Conservation (phyloP, 2,797 vertebrate species). For the Darevskia mixta region DNA sequence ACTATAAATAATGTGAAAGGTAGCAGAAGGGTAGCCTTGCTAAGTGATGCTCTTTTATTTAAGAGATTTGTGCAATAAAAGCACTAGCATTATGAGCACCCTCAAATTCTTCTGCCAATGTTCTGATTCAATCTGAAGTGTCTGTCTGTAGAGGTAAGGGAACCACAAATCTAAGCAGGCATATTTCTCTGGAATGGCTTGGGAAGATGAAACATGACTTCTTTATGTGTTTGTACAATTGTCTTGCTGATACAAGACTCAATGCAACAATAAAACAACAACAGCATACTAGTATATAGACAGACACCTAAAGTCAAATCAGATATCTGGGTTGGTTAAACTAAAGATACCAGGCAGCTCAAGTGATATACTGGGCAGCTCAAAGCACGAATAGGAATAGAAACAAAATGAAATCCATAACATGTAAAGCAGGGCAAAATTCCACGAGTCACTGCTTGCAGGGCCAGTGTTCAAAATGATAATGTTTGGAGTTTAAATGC, state of each 20-base stretch:
- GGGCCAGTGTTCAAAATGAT: not conserved
- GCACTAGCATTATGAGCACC: not conserved
- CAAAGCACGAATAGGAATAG: not conserved
- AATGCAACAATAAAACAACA: not conserved
- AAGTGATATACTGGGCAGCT: not conserved
- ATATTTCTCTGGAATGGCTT: not conserved
- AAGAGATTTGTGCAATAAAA: not conserved
- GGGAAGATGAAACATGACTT: constrained; percentile 21
- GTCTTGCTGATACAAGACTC: constrained; percentile 25
- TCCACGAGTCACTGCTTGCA: not conserved
- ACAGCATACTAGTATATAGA: not conserved
- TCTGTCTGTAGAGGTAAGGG: constrained; percentile 18
- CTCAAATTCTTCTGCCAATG: not conserved
- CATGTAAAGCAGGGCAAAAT: not conserved
- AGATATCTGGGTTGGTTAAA: constrained; percentile 6
- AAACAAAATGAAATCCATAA: not conserved
- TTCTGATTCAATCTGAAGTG: constrained; percentile 11
- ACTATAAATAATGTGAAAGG: constrained; percentile 6
- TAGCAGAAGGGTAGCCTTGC: constrained; percentile 21
- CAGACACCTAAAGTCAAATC: constrained; percentile 42
- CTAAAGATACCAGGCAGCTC: not conserved
- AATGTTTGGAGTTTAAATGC: too few species aligned
- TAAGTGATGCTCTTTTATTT: constrained; percentile 23
- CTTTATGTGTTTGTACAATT: not conserved
- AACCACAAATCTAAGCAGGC: constrained; percentile 7